Evolutionary conservation across 1,140 invertebrate genomes (phyloP), one percentile per base, ranked within the genome.

Genomic region (Tribolium madens): DNA sequence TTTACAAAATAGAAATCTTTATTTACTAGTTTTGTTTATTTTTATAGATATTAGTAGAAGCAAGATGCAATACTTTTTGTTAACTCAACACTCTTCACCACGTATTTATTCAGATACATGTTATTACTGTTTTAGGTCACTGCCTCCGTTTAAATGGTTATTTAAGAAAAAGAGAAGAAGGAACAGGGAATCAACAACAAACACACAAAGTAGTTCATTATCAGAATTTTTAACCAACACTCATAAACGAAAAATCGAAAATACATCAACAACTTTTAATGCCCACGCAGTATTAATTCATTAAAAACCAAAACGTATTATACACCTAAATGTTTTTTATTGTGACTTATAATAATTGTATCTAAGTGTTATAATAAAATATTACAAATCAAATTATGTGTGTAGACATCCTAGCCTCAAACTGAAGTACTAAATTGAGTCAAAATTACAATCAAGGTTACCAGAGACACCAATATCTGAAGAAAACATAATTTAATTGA

Each of bases 71-170:
- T n/a, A n/a, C n/a, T n/a, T n/a, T n/a, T n/a, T n/a, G n/a, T n/a
- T n/a, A n/a, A n/a, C n/a, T n/a, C n/a, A n/a, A n/a, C n/a, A n/a
- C n/a, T n/a, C n/a, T n/a, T n/a, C n/a, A n/a, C n/a, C n/a, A n/a
- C n/a, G n/a, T n/a, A n/a, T n/a, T n/a, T n/a, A n/a, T n/a, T n/a
- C n/a, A n/a, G n/a, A n/a, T n/a, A n/a, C n/a, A n/a, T n/a, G n/a
- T n/a, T n/a, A n/a, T n/a, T n/a, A n/a, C n/a, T 48, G 2, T 80
- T 81, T 1, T 72, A 88, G 87, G 77, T 85, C 85, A 12, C 82
- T 87, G 53, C 84, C 87, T 21, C 86, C 87, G 21, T 87, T 87
- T 69, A 87, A 86, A 76, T 88, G 87, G 87, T 82, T 87, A 18
- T 87, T 86, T 53, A 86, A 84, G 57, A 86, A 86, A 48, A 78